Conservation (phyloP, 2,113 vertebrate species). For the Parus major region DNA sequence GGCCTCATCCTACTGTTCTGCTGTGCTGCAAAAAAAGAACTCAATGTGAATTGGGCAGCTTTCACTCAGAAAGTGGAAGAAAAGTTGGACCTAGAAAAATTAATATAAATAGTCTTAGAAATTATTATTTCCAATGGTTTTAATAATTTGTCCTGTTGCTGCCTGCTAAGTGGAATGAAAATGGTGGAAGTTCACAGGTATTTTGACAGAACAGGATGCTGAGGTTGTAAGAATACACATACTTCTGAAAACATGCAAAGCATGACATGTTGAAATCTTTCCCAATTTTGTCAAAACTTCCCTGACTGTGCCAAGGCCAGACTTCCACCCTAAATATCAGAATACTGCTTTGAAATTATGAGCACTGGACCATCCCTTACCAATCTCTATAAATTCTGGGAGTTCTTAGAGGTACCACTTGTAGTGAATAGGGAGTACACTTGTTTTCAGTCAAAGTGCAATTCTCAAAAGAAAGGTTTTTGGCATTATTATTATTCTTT, state of each 20-base stretch:
- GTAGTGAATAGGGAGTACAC: background rate
- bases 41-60: background rate
- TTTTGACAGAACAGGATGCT: background rate
- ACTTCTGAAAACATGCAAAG: background rate
- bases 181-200: background rate
- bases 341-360: background rate
- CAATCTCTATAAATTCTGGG: background rate
- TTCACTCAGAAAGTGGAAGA: background rate
- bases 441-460: background rate
- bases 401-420: background rate
- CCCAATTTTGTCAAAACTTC: background rate
- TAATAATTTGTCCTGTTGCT: background rate
- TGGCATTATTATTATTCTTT: background rate
- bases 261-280: background rate
- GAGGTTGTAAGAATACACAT: background rate
- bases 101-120: conserved; percentile 2
- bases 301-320: background rate
- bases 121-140: background rate
- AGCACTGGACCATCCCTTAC: background rate
- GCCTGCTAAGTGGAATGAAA: background rate
- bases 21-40: background rate
- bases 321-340: background rate
- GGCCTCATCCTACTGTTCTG: background rate
- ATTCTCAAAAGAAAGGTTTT: background rate
- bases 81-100: background rate